Evolutionary conservation across 2,797 vertebrate species (phyloP).

Genomic region (Lagodon rhomboides): DNA sequence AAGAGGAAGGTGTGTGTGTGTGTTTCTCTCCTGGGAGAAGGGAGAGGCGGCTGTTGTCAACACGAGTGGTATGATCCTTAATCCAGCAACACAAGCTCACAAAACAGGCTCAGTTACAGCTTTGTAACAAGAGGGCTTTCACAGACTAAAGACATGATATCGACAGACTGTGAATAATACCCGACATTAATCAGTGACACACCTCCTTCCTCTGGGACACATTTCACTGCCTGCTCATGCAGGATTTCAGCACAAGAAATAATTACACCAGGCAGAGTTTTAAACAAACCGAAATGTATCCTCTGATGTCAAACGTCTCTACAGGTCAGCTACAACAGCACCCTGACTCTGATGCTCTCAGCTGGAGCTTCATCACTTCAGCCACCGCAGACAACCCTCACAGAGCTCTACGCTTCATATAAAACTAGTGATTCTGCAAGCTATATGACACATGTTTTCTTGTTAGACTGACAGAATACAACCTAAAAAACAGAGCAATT

Average conservation of each 20-base stretch:
- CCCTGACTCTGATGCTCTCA: background rate
- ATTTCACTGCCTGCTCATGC: constrained; percentile 28
- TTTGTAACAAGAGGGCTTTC: constrained; percentile 37
- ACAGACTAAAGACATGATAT: constrained; percentile 3
- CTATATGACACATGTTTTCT: background rate
- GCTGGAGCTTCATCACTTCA: background rate
- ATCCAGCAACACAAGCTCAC: constrained; percentile 34
- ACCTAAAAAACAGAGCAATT: background rate
- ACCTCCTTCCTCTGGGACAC: constrained; percentile 37
- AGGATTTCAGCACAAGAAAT: constrained; percentile 45
- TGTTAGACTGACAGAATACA: background rate
- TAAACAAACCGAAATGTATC: background rate
- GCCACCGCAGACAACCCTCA: background rate
- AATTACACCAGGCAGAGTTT: constrained; percentile 26
- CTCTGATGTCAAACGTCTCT: constrained; percentile 11
- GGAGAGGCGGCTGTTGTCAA: constrained; percentile 26
- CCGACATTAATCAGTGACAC: constrained; percentile 26
- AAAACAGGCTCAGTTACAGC: constrained; percentile 42
- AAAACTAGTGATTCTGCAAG: background rate
- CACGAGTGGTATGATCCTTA: constrained; percentile 32
- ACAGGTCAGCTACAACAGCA: constrained; percentile 6
- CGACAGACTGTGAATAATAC: constrained; percentile 36
- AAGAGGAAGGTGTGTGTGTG: constrained; percentile 9
- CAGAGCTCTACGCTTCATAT: background rate
- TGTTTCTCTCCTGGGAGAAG: constrained; percentile 15